phyloP scores from a whole-genome alignment of 2,113 vertebrate species.

The Crotalus horridus region DNA sequence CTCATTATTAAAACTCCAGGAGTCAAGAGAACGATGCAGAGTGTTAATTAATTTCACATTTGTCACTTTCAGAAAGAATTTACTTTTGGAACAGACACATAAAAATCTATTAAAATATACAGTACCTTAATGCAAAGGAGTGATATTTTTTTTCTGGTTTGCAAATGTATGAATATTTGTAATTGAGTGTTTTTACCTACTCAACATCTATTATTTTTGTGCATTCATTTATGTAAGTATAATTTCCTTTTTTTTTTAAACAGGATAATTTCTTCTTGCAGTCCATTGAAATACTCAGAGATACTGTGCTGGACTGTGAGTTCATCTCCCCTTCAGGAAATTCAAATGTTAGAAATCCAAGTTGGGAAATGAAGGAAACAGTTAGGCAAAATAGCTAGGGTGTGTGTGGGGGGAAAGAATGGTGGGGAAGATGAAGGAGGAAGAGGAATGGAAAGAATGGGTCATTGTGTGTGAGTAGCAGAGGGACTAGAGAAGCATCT shows the following conservation, averaged over 20 bases:
- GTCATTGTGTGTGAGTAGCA: neutral
- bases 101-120: conserved; percentile 54
- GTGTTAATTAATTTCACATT: conserved; percentile 74
- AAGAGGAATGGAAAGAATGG: conserved; percentile 20
- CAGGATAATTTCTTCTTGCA: conserved; percentile 37
- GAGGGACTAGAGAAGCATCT: neutral
- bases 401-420: neutral
- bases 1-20: conserved; percentile 65
- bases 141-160: conserved; percentile 20
- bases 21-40: conserved; percentile 56
- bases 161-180: conserved; percentile 10
- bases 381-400: neutral
- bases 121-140: conserved; percentile 24
- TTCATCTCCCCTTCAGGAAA: conserved; percentile 46
- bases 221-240: neutral
- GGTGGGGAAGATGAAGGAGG: neutral
- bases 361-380: conserved; percentile 28
- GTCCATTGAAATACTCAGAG: conserved; percentile 46
- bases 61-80: conserved; percentile 65
- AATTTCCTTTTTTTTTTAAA: conserved; percentile 9
- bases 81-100: conserved; percentile 41
- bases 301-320: conserved; percentile 52
- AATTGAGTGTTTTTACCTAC: no score
- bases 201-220: neutral
- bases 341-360: conserved; percentile 19